phyloP scores from a whole-genome alignment of 2,888 invertebrate genomes.

The Phyllotreta striolata region DNA sequence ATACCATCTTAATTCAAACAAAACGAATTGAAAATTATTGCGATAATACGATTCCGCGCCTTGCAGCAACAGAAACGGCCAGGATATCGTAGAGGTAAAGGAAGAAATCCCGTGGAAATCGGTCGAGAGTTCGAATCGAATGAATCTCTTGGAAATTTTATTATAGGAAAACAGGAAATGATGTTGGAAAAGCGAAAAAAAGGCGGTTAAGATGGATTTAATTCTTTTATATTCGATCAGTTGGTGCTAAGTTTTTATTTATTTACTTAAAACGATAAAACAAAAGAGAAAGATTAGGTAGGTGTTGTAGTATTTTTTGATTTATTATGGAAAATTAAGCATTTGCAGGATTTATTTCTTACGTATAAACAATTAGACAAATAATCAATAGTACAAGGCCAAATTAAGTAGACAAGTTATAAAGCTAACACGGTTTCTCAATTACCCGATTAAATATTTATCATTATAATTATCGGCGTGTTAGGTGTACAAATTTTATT shows the following conservation, averaged over 20 bases:
- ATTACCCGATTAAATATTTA: too few species aligned
- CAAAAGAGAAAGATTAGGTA: too few species aligned
- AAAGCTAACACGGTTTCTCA: too few species aligned
- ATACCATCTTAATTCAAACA: slow-evolving; percentile 42
- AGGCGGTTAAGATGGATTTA: neutral
- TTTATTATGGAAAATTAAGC: too few species aligned
- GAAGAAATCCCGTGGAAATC: slow-evolving; percentile 9
- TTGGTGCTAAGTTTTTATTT: slow-evolving; percentile 1
- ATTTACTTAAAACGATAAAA: neutral
- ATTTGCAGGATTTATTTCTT: too few species aligned
- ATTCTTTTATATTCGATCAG: too few species aligned
- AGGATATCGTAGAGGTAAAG: slow-evolving; percentile 14
- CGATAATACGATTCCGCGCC: slow-evolving; percentile 35
- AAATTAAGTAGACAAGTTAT: too few species aligned
- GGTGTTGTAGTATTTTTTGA: too few species aligned
- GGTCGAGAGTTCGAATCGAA: slow-evolving; percentile 23
- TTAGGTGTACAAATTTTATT: too few species aligned
- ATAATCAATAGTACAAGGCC: too few species aligned
- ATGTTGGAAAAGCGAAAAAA: slow-evolving; percentile 12
- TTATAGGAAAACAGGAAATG: slow-evolving; percentile 19
- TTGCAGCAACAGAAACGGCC: slow-evolving; percentile 18
- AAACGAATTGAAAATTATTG: slow-evolving; percentile 42
- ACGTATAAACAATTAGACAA: too few species aligned
- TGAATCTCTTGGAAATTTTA: slow-evolving; percentile 26
- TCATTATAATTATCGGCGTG: too few species aligned